Percentiles rank a stretch among this genome's conserved stretches.
Conservation (phyloP, 2,888 invertebrate genomes). For the Gnatocerus cornutus region DNA sequence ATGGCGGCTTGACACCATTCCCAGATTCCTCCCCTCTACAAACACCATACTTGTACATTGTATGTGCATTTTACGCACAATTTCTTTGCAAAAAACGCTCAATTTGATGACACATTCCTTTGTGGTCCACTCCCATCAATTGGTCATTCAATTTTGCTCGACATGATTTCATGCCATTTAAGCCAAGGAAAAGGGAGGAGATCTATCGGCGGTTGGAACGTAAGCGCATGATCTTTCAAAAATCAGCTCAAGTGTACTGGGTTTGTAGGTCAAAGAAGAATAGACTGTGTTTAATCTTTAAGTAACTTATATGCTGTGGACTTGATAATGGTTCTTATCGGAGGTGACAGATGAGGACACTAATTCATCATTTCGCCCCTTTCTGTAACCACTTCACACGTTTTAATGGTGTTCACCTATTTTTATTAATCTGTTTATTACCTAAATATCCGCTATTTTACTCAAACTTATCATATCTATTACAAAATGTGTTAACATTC, state of each 20-base stretch:
- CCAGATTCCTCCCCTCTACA: conserved; percentile 57
- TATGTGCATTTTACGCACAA: conserved; percentile 26
- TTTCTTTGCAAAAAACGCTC: conserved; percentile 9
- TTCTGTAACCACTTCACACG: background rate
- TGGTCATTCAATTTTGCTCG: background rate
- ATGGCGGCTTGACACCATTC: conserved; percentile 64
- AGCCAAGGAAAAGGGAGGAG: conserved; percentile 19
- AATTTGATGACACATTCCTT: background rate
- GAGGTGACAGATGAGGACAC: conserved; percentile 14
- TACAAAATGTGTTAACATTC: conserved; percentile 44
- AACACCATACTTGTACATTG: conserved; percentile 23
- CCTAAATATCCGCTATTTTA: conserved; percentile 35
- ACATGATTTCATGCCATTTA: background rate
- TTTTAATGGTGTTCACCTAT: background rate
- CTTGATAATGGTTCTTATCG: conserved; percentile 35
- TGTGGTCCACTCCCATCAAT: background rate
- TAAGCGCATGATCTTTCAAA: conserved; percentile 31
- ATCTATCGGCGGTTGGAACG: conserved; percentile 23
- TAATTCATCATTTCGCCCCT: background rate
- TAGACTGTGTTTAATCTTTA: conserved; percentile 36
- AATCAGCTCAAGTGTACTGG: conserved; percentile 46
- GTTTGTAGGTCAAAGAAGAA: conserved; percentile 45
- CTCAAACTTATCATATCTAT: conserved; percentile 30
- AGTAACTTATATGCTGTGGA: conserved; percentile 12
- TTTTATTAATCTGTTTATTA: conserved; percentile 18